Conservation (phyloP, 2,113 vertebrate species). For the Nicator chloris region DNA sequence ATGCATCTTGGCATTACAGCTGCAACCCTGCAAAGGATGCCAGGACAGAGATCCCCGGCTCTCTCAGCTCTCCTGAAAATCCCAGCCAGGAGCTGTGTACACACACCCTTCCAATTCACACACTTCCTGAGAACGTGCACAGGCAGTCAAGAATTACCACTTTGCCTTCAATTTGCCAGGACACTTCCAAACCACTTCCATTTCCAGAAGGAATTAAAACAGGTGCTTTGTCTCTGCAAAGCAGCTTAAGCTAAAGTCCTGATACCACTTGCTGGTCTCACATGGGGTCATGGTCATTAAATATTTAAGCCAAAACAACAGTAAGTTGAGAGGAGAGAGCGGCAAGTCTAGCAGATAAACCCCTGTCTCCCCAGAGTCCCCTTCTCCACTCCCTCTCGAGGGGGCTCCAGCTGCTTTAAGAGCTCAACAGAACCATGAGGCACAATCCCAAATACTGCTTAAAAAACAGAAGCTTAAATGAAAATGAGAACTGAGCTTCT, state of each 20-base stretch:
- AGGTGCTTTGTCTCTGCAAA: slow-evolving; percentile 29
- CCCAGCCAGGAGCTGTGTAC: not conserved
- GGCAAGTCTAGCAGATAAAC: not conserved
- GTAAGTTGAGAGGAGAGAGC: not conserved
- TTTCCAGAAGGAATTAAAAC: slow-evolving; percentile 35
- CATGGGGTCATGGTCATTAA: not conserved
- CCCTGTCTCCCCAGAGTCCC: not conserved
- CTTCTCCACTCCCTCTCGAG: not conserved
- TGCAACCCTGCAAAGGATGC: not conserved
- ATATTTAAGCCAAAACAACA: not conserved
- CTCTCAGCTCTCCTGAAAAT: not conserved
- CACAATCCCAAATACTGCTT: not conserved
- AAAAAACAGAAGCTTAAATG: slow-evolving; percentile 13
- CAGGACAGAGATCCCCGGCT: not conserved
- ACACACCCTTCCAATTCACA: not conserved
- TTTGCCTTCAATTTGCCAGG: not conserved
- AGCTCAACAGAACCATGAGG: not conserved
- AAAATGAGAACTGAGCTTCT: slow-evolving; percentile 24
- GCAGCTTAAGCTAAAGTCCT: slow-evolving; percentile 25
- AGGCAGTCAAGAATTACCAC: not conserved
- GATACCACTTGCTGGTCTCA: not conserved
- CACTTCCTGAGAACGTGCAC: not conserved
- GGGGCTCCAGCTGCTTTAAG: not conserved
- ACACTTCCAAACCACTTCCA: not conserved
- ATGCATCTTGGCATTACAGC: not conserved